Conservation (phyloP, 2,113 vertebrate genomes). For the Bagarius yarrelli region DNA sequence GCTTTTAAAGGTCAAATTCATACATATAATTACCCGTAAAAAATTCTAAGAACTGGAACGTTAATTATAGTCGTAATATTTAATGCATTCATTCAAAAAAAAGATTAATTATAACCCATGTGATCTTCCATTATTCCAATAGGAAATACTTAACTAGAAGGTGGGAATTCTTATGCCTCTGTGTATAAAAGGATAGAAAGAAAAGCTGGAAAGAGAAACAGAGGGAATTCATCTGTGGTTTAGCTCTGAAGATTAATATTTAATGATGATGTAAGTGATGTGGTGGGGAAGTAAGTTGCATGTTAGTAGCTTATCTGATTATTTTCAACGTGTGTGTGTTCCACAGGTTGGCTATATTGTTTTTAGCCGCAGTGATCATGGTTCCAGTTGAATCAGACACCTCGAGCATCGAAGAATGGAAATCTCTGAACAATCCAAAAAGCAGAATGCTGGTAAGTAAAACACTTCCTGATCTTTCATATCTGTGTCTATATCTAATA, state of each 20-base stretch:
- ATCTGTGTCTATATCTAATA: not conserved
- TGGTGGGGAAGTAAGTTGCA: too few species aligned
- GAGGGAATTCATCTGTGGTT: not conserved
- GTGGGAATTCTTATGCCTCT: constrained; percentile 23
- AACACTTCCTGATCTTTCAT: not conserved
- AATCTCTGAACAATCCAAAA: constrained; percentile 59
- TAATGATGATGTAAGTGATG: constrained; percentile 35
- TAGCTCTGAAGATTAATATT: not conserved
- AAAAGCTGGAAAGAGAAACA: not conserved
- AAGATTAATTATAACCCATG: constrained; percentile 1
- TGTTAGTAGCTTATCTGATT: too few species aligned
- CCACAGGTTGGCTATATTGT: constrained; percentile 38
- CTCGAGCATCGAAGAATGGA: constrained; percentile 52
- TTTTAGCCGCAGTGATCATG: constrained; percentile 37
- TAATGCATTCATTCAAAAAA: constrained; percentile 29
- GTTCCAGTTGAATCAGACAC: constrained; percentile 40
- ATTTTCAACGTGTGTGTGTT: constrained; percentile 5
- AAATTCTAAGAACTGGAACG: constrained; percentile 20
- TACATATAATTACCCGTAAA: constrained; percentile 2
- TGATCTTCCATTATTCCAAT: constrained; percentile 16
- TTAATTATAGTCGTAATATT: constrained; percentile 10
- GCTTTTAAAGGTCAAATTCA: constrained; percentile 35
- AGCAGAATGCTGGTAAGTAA: constrained; percentile 57
- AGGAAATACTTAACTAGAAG: constrained; percentile 27
- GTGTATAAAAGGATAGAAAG: constrained; percentile 32